These are phyloP conservation scores for Synanthedon myopaeformis DNA, from an alignment of 2,888 invertebrate genomes.

Conservation along the genomic window DNA sequence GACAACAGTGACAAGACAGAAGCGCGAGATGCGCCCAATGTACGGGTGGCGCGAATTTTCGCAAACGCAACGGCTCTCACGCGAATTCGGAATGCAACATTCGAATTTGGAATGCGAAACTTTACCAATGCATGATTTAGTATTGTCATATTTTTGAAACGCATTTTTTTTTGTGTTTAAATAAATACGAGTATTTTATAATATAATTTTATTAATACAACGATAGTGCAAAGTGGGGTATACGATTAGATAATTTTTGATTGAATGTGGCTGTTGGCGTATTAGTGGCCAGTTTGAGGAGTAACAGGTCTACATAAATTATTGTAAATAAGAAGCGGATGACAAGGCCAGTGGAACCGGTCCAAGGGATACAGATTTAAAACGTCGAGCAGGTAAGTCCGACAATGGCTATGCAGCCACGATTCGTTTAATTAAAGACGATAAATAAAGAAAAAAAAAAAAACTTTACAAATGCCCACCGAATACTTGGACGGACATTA, in stretches of 20 bases:
- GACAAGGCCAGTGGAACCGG: slow-evolving; percentile 43
- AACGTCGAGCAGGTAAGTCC: slow-evolving; percentile 56
- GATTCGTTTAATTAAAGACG: slow-evolving; percentile 61
- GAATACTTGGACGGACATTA: neutral
- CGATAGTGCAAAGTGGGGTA: neutral
- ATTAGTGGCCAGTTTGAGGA: slow-evolving; percentile 40
- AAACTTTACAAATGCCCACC: slow-evolving; percentile 1
- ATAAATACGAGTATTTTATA: neutral
- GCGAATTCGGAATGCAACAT: slow-evolving; percentile 26
- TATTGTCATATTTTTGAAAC: neutral
- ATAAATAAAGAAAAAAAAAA: slow-evolving; percentile 41
- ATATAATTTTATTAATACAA: neutral
- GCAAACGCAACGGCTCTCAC: slow-evolving; percentile 16
- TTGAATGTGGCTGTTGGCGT: slow-evolving; percentile 5
- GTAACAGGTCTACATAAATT: slow-evolving; percentile 29
- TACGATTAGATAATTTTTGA: neutral
- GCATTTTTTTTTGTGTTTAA: neutral
- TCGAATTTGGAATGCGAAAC: neutral
- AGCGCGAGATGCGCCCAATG: slow-evolving; percentile 45
- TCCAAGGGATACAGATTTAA: slow-evolving; percentile 40
- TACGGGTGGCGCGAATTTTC: slow-evolving; percentile 38
- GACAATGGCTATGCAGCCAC: slow-evolving; percentile 57
- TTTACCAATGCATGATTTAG: no score
- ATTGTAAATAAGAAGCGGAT: slow-evolving; percentile 46
- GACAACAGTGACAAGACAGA: slow-evolving; percentile 28